Evolutionary conservation across 2,113 vertebrate genomes (phyloP).

Genomic region (Labrus mixtus): DNA sequence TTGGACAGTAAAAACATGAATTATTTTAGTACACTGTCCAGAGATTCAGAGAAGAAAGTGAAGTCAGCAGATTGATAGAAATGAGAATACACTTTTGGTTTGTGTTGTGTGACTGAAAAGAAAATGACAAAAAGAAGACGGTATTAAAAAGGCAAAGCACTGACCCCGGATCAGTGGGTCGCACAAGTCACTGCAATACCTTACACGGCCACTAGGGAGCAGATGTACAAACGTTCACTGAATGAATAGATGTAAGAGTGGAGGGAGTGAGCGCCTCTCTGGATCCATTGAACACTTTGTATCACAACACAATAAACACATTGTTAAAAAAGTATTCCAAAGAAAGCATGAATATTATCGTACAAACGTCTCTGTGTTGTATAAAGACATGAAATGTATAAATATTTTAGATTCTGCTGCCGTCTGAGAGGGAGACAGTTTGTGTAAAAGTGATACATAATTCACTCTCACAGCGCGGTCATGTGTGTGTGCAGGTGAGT

Average conservation of each 20-base stretch:
- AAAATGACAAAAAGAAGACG: too few species aligned
- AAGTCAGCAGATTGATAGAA: too few species aligned
- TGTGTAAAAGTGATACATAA: conserved; percentile 1
- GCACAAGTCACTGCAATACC: too few species aligned
- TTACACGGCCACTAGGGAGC: conserved; percentile 11
- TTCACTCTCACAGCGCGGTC: conserved; percentile 1
- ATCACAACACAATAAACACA: background rate
- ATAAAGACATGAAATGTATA: too few species aligned
- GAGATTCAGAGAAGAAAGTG: too few species aligned
- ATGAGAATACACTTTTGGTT: too few species aligned
- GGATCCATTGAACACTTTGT: background rate
- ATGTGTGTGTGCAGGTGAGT: background rate
- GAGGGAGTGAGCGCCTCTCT: background rate
- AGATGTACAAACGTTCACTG: background rate
- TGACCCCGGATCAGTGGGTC: too few species aligned
- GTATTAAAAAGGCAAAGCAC: too few species aligned
- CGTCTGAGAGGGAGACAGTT: conserved; percentile 1
- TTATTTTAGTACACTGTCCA: too few species aligned
- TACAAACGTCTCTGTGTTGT: background rate
- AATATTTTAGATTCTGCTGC: too few species aligned
- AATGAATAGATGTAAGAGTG: background rate
- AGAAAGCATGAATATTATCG: background rate
- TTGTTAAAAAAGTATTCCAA: background rate
- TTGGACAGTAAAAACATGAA: too few species aligned
- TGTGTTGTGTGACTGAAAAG: too few species aligned